These are phyloP conservation scores for Phanerotoma sp. DNA, from an alignment of 2,888 invertebrate species.

Conservation along the genomic window DNA sequence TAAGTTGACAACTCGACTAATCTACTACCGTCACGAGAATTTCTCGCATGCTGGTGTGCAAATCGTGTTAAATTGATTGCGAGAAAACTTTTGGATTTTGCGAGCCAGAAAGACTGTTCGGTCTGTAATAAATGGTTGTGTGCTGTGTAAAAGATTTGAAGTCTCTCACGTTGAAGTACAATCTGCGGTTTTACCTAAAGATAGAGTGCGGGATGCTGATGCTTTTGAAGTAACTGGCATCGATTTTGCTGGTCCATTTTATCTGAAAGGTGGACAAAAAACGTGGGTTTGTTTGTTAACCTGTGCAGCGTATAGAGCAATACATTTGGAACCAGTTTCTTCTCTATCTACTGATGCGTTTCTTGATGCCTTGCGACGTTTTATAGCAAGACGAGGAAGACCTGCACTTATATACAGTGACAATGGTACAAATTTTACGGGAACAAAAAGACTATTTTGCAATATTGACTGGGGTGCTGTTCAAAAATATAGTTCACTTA, in stretches of 20 bases:
- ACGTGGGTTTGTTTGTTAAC: constrained; percentile 49
- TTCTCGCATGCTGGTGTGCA: constrained; percentile 29
- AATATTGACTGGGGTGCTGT: not conserved
- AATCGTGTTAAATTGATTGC: constrained; percentile 22
- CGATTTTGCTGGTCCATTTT: constrained; percentile 36
- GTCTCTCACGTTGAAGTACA: constrained; percentile 6
- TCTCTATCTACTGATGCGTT: constrained; percentile 42
- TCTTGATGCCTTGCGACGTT: constrained; percentile 34
- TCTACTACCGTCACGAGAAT: constrained; percentile 25
- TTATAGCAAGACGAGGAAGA: constrained; percentile 32
- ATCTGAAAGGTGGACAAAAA: constrained; percentile 35
- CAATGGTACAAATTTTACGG: constrained; percentile 31
- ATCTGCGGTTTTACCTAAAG: constrained; percentile 21
- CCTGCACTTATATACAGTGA: constrained; percentile 29
- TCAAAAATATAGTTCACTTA: not conserved
- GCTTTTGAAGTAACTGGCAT: constrained; percentile 37
- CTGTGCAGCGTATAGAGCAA: constrained; percentile 48
- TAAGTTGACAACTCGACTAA: constrained; percentile 32
- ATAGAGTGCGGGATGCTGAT: constrained; percentile 25
- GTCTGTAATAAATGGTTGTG: constrained; percentile 19
- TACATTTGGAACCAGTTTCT: constrained; percentile 50
- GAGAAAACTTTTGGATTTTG: constrained; percentile 29
- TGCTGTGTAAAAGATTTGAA: constrained; percentile 18
- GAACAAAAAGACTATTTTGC: not conserved
- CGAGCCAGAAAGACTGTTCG: constrained; percentile 16